Conservation (phyloP, 2,113 vertebrate genomes). For the Spea bombifrons region DNA sequence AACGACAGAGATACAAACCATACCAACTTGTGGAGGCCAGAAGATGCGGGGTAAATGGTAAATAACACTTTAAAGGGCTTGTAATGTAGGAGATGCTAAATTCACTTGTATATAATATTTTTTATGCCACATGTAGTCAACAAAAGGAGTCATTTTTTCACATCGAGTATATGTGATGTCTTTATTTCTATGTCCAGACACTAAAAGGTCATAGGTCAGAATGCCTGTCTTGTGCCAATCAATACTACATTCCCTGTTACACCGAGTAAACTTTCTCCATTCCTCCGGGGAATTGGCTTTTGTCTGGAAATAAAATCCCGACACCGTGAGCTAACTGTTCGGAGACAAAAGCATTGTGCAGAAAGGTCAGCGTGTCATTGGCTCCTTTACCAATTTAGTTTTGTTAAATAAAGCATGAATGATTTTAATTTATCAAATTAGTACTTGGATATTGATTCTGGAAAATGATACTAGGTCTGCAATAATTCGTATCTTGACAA, state of each 20-base stretch:
- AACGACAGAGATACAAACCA: no score
- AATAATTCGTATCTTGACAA: conserved; percentile 36
- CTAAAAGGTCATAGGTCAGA: conserved; percentile 18
- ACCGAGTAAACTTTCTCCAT: conserved; percentile 32
- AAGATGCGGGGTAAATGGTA: no score
- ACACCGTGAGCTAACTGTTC: conserved; percentile 12
- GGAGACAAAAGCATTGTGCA: conserved; percentile 19
- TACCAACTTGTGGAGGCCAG: no score
- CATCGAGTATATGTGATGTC: background rate
- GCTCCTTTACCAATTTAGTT: conserved; percentile 32
- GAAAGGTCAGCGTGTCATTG: conserved; percentile 40
- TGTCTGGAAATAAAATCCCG: conserved; percentile 19
- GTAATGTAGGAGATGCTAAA: no score
- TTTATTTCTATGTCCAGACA: conserved; percentile 8
- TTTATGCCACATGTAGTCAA: no score
- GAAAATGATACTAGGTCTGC: conserved; percentile 20
- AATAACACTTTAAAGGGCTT: no score
- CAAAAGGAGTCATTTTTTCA: no score
- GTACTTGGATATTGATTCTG: conserved; percentile 33
- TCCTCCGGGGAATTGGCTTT: conserved; percentile 23
- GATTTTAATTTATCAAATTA: conserved; percentile 43
- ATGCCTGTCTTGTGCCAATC: conserved; percentile 25
- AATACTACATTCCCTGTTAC: conserved; percentile 34
- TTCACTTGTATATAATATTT: no score
- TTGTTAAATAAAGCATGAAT: conserved; percentile 43